Evolutionary conservation across 2,113 vertebrate species (phyloP).

Genomic region (Campylorhamphus procurvoides): DNA sequence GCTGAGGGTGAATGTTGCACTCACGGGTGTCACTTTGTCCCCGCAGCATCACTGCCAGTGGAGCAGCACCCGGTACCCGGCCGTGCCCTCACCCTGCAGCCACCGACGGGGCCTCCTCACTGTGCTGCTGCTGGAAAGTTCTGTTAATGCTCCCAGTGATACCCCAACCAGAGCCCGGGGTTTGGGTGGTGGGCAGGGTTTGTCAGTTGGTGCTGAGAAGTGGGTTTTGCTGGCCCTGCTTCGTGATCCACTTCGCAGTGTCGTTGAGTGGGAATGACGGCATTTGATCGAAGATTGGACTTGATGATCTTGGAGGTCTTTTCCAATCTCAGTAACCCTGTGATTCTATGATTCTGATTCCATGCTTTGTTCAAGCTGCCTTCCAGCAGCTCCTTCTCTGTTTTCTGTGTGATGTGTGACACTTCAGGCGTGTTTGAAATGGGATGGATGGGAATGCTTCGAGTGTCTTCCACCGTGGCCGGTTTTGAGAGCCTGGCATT

Average conservation of each 20-base stretch:
- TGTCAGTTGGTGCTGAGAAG: not conserved
- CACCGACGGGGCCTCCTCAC: fast-evolving
- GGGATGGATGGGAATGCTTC: not conserved
- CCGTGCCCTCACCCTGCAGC: fast-evolving
- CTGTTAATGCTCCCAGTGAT: not conserved
- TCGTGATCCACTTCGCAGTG: fast-evolving
- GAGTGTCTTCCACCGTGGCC: not conserved
- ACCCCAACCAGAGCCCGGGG: no score
- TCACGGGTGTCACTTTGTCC: fast-evolving
- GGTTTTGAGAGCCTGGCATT: not conserved
- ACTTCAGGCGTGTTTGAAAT: not conserved
- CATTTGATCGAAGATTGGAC: not conserved
- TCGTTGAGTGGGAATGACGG: not conserved
- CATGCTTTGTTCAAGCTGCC: not conserved
- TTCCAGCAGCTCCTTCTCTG: not conserved
- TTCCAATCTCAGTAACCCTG: not conserved
- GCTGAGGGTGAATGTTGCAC: not conserved
- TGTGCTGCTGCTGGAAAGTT: not conserved
- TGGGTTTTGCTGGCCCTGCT: not conserved
- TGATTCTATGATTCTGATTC: not conserved
- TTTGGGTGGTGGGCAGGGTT: fast-evolving
- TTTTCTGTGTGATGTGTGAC: not conserved
- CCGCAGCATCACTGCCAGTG: fast-evolving
- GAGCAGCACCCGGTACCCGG: not conserved
- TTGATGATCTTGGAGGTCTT: not conserved